These are phyloP conservation scores for Mobula birostris DNA, from an alignment of 2,113 vertebrate species.

Conservation along the genomic window DNA sequence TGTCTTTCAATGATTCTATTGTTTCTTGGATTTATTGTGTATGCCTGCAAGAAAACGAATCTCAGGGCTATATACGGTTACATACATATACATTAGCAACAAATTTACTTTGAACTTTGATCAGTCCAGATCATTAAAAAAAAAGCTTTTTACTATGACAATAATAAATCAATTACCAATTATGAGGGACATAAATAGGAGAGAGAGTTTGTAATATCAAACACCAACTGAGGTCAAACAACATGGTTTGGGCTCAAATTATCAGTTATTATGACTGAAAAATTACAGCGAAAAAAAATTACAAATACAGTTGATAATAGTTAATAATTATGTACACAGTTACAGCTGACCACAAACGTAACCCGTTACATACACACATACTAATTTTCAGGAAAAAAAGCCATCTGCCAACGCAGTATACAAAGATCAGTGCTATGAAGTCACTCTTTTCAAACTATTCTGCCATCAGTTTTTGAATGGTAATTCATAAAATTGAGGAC, in stretches of 20 bases:
- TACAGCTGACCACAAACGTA: conserved; percentile 6
- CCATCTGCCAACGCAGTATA: conserved; percentile 42
- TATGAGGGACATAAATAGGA: too few species aligned
- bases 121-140: too few species aligned
- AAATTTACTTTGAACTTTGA: too few species aligned
- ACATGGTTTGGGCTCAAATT: conserved; percentile 36
- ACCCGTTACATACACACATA: conserved; percentile 17
- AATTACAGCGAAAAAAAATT: background rate
- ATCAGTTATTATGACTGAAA: conserved; percentile 43
- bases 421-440: conserved; percentile 42
- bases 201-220: background rate
- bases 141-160: too few species aligned
- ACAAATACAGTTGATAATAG: background rate
- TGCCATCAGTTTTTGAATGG: conserved; percentile 49
- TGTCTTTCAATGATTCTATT: too few species aligned
- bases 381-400: conserved; percentile 47
- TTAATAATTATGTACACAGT: conserved; percentile 42
- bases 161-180: too few species aligned
- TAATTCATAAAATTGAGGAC: conserved; percentile 35
- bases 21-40: too few species aligned
- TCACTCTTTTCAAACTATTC: conserved; percentile 49
- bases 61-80: too few species aligned
- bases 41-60: too few species aligned
- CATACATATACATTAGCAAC: too few species aligned
- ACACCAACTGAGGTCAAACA: conserved; percentile 1